Conservation (phyloP, 1,140 invertebrate genomes). For the Atopsyche davidsoni region DNA sequence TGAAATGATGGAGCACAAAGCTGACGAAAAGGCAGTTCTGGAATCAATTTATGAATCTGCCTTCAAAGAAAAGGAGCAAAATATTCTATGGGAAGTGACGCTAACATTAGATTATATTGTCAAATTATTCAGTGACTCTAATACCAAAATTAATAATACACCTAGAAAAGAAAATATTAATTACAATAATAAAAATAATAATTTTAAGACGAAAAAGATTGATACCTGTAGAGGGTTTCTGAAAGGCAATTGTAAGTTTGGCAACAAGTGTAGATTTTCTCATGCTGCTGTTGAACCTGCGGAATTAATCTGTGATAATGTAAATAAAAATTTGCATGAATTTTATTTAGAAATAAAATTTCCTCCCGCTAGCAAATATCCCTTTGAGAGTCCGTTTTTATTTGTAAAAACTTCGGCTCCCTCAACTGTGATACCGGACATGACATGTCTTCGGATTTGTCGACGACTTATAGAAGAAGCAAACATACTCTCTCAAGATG, state of each 20-base stretch:
- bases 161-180: conserved; percentile 38
- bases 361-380: conserved; percentile 61
- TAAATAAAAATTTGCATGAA: conserved; percentile 31
- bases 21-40: conserved; percentile 64
- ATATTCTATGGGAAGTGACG: conserved; percentile 60
- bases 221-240: conserved; percentile 62
- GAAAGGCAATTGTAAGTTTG: conserved; percentile 62
- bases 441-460: conserved; percentile 57
- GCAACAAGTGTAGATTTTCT: conserved; percentile 64
- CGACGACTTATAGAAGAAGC: conserved; percentile 60
- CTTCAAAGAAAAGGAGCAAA: conserved; percentile 59
- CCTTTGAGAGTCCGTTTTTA: conserved; percentile 62
- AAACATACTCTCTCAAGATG: conserved; percentile 52
- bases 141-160: conserved; percentile 36
- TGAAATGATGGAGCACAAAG: conserved; percentile 56
- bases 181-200: conserved; percentile 36
- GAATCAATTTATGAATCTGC: conserved; percentile 66
- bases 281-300: conserved; percentile 51
- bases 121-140: conserved; percentile 52
- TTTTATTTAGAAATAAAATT: conserved; percentile 69
- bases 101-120: conserved; percentile 62
- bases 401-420: conserved; percentile 56
- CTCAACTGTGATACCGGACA: conserved; percentile 50
- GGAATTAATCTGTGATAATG: conserved; percentile 34
- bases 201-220: conserved; percentile 50